Base-by-base conservation (phyloP, 2,888 invertebrate genomes). In the Nemoura dubitans region DNA sequence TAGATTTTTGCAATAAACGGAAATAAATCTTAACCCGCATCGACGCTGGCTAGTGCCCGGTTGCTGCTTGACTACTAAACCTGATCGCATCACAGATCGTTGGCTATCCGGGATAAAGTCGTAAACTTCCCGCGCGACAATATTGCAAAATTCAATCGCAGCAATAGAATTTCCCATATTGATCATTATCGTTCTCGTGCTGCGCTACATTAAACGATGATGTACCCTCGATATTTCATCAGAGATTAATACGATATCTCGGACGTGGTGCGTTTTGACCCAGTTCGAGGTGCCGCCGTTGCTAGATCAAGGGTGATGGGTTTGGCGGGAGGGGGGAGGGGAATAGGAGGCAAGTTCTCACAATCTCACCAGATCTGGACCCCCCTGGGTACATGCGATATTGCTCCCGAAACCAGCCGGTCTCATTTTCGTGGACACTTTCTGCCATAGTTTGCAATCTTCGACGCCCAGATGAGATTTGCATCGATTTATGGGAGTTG, bases 181-280 rank as follows among this genome's bases (percentile, higher is more conserved):
- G 59, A 59, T 59, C 59, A 59, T 59, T 59, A 59, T 59, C 59
- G 59, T 59, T 59, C 14, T 1, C 59, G 59, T 21, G 21, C 16
- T 2, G 59, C 21, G 59, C 36, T 36, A 10, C 36, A 36, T 36
- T 36, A 36, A 36, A 14, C 59, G 59, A 1, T 59, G 59, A 59
- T 21, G 59, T 59, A 21, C 59, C 59, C 6, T 59, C 59, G 59
- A 59, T 59, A 59, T 59, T 59, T 59, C 59, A 59, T 21, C 59
- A 14, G 14, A 59, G 59, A 59, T 59, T 59, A 59, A 59, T 59
- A 59, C 3, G 59, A 7, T 7, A 59, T 59, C 59, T 59, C 59
- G 59, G 59, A 59, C 59, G 59, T 59, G 59, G 59, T 59, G 59
- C 59, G 59, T 59, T 59, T 21, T 59, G 59, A 59, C 59, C 59